Percentiles rank a stretch among this genome's conserved stretches.
These are phyloP conservation scores for Motacilla tschutschensis DNA, from an alignment of 2,113 vertebrate species.

Conservation along the genomic window DNA sequence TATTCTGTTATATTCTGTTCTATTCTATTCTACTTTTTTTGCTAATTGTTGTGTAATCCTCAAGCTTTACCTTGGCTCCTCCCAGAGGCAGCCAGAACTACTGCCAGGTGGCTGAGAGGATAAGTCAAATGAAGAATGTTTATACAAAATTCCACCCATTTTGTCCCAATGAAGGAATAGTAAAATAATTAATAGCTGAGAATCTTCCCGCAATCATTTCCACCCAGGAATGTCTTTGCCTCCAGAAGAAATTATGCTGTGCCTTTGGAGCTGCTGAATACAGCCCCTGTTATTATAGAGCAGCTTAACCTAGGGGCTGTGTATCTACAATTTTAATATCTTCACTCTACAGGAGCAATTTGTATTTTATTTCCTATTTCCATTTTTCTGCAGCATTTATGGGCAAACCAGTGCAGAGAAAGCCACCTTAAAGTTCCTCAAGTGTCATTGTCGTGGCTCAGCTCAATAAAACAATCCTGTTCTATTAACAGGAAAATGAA, in stretches of 20 bases:
- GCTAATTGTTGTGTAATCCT: not conserved
- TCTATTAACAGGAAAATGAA: not conserved
- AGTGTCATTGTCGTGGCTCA: not conserved
- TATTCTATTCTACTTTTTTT: not conserved
- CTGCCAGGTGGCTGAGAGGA: not conserved
- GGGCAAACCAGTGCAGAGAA: not conserved
- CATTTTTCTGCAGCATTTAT: not conserved
- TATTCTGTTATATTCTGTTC: too few relatives aligned
- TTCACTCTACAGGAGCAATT: slow-evolving; percentile 1
- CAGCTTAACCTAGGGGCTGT: slow-evolving; percentile 26
- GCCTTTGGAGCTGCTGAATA: slow-evolving; percentile 28
- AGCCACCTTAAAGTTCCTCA: not conserved
- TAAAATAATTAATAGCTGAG: not conserved
- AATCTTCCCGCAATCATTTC: not conserved
- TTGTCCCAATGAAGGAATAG: not conserved
- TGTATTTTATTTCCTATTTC: slow-evolving; percentile 16
- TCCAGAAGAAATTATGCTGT: not conserved
- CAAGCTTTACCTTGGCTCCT: not conserved
- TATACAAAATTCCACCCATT: not conserved
- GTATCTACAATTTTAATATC: slow-evolving; percentile 37
- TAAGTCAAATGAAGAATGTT: not conserved
- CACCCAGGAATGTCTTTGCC: slow-evolving; percentile 17
- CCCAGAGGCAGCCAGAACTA: not conserved
- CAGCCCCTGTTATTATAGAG: not conserved
- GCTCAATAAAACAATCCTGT: not conserved